Conservation (phyloP, 2,797 vertebrate genomes). For the Coregonus ussuriensis region DNA sequence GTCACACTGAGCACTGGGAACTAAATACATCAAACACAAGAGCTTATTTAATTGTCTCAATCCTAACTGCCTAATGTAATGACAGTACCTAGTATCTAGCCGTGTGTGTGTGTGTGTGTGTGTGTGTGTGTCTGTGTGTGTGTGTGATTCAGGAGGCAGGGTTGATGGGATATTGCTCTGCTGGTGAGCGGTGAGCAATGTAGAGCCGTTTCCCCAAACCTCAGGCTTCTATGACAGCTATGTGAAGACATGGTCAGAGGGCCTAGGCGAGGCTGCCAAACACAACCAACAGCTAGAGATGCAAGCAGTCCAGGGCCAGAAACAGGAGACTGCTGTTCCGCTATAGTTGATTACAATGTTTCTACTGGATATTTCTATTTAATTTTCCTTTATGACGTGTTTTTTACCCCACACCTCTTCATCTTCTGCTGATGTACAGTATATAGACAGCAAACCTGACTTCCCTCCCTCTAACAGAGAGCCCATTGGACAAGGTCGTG, state of each 20-base stretch:
- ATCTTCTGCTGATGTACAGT: constrained; percentile 49
- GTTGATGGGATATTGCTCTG: constrained; percentile 2
- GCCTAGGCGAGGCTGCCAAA: constrained; percentile 46
- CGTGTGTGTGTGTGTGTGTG: too few relatives aligned
- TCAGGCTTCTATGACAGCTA: constrained; percentile 49
- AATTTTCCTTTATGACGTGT: too few relatives aligned
- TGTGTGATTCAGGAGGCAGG: constrained; percentile 6
- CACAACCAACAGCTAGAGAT: constrained; percentile 44
- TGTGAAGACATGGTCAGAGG: constrained; percentile 41
- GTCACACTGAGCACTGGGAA: not conserved
- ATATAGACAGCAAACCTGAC: constrained; percentile 1
- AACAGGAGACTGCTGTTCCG: not conserved
- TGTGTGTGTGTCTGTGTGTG: not conserved
- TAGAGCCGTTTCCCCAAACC: constrained; percentile 33
- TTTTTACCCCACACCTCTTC: constrained; percentile 21
- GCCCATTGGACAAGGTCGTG: too few relatives aligned
- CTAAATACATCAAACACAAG: not conserved
- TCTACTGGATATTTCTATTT: not conserved
- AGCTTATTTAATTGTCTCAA: not conserved
- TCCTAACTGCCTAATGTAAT: not conserved
- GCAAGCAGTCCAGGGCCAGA: constrained; percentile 42
- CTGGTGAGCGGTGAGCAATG: constrained; percentile 12
- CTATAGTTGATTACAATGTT: not conserved
- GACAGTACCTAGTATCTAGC: not conserved
- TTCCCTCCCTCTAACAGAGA: too few relatives aligned